Evolutionary conservation across 2,797 vertebrate genomes (phyloP), one percentile per base, ranked within the genome.

Genomic region (Helostoma temminkii): DNA sequence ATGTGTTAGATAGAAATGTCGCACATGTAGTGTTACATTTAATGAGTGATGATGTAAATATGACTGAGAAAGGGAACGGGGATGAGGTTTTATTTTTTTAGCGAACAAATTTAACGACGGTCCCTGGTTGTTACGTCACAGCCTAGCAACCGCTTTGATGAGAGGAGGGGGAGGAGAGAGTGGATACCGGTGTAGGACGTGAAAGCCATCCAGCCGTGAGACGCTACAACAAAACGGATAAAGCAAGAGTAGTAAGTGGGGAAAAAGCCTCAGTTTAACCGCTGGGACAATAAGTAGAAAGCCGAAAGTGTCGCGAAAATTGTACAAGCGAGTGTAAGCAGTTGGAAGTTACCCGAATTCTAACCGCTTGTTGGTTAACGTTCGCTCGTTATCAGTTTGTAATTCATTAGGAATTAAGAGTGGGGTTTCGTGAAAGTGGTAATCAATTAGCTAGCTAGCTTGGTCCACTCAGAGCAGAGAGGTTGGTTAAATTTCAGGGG

Each of bases 41-140:
- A 7, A 32, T 0, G 0, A 5, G 0, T 22, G 8, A 15, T 2
- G 4, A 1, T 3, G 0, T 34, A 10, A 2, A 16, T 0, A 0
- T 0, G 3, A 6, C 0, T 5, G 15, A 30, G 6, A 18, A 2
- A 11, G 16, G n/a, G 4, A 1, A 1, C 1, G 6, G 1, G 1
- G 3, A 22, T 19, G 22, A 18, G 1, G 71, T 57, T 77, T 67
- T 56, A 52, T 61, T 30, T 42, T 12, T 18, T 5, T 16, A 3
- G 3, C 10, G 3, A 24, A 11, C 6, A 2, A 7, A 22, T 3
- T 88, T 80, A 52, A 48, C 7, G 80, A 89, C 82, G 70, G 59
- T 88, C 84, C 86, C 91, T 73, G 62, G 36, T 4, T 32, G 81
- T 82, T 83, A 89, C 92, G 90, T 93, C 93, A 93, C 90, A 76